Evolutionary conservation across 2,797 vertebrate genomes (phyloP).

Genomic region (Mallotus villosus): DNA sequence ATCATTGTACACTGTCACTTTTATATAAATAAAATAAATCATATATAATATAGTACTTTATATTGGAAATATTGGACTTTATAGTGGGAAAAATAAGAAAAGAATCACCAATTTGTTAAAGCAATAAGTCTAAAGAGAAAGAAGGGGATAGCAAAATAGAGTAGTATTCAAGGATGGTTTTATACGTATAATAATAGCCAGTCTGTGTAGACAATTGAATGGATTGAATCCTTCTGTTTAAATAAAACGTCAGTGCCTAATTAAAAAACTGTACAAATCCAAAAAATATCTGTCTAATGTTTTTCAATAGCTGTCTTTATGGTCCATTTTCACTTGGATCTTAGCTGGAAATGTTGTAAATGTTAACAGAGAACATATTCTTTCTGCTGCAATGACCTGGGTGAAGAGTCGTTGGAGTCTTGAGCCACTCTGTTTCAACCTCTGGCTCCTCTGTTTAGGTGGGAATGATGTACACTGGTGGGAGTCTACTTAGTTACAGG

Average conservation of each 20-base stretch:
- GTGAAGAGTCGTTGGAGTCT: neutral
- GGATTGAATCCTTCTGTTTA: neutral
- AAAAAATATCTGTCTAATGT: slow-evolving; percentile 35
- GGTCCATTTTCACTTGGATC: too few relatives aligned
- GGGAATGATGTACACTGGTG: slow-evolving; percentile 60
- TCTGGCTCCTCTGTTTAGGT: neutral
- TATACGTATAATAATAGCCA: neutral
- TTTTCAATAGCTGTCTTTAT: slow-evolving; percentile 20
- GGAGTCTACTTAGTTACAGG: slow-evolving; percentile 66
- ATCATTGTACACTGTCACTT: neutral
- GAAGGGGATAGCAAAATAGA: too few relatives aligned
- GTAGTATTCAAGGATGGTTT: too few relatives aligned
- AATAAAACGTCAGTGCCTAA: slow-evolving; percentile 34
- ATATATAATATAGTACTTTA: too few relatives aligned
- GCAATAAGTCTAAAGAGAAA: too few relatives aligned
- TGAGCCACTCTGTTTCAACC: neutral
- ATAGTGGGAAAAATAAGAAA: neutral
- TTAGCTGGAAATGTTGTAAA: too few relatives aligned
- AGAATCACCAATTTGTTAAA: neutral
- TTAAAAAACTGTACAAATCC: slow-evolving; percentile 28
- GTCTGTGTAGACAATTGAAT: neutral
- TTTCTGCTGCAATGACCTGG: too few relatives aligned
- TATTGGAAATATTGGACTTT: neutral
- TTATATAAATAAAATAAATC: neutral
- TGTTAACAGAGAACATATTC: too few relatives aligned